Base-by-base conservation (phyloP, 2,888 invertebrate species). In the Lamellibrachia columna region DNA sequence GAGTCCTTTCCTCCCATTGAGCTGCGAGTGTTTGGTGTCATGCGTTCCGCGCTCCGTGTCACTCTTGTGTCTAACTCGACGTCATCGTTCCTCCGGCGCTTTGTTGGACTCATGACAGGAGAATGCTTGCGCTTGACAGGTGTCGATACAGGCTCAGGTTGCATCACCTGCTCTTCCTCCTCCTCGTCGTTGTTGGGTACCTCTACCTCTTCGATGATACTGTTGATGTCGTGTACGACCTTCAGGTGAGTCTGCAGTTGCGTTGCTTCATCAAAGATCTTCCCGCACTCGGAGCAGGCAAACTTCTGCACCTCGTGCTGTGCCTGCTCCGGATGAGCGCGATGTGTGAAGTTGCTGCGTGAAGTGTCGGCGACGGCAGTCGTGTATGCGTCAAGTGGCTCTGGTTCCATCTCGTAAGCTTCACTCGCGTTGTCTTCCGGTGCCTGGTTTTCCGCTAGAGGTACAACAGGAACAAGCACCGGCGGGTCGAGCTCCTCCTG, bases 121-220 rank as follows among this genome's bases (percentile, higher is more conserved):
- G 75, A 75, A 75, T 75, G 75, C 75, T 75, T 75, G 75, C 75
- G 75, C 75, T 75, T 75, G 75, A 75, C 75, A 22, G 75, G 75
- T n/a, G n/a, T n/a, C 22, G 60, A 15, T 9, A 60, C 60, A 22
- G 75, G 75, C 75, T 75, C 75, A 0, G 75, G 75, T 22, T 75
- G 22, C 75, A n/a, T 15, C 75, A 75, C n/a, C 75, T 22, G 22
- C 75, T 15, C 22, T n/a, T 75, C 75, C 75, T 15, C 22, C 75
- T 75, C 75, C 0, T 75, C 75, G 75, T 75, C n/a, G 22, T 75
- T 75, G 22, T 75, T 75, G 15, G 75, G 75, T 6, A 75, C 75
- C 75, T 75, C 75, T n/a, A 75, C 75, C 75, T 75, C 75, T n/a
- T 75, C 75, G 75, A 75, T 75, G 75, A 75, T 22, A 75, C 75